Percentiles rank a stretch among this genome's conserved stretches.
Evolutionary conservation across 2,113 vertebrate genomes (phyloP).

Genomic region (Martes martes): DNA sequence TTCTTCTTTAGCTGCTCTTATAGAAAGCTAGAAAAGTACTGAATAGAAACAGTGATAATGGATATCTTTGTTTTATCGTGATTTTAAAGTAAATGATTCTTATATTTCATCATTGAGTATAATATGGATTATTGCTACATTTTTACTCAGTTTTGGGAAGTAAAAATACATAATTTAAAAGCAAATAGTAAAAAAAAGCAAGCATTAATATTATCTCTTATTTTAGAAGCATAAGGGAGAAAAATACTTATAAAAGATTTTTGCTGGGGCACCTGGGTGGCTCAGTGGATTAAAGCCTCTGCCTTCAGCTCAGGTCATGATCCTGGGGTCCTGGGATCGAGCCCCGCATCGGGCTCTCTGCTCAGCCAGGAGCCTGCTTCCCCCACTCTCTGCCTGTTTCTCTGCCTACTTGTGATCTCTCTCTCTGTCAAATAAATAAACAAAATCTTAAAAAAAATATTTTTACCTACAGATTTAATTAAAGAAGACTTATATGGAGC

Average conservation of each 20-base stretch:
- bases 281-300: too few relatives aligned
- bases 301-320: too few relatives aligned
- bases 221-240: background rate
- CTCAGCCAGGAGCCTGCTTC: too few relatives aligned
- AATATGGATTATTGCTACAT: background rate
- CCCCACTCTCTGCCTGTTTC: too few relatives aligned
- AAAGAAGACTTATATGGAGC: background rate
- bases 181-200: background rate
- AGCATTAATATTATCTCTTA: background rate
- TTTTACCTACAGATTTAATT: conserved; percentile 5
- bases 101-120: background rate
- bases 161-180: background rate
- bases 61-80: background rate
- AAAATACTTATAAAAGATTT: background rate
- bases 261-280: background rate
- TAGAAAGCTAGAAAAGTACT: background rate
- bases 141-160: background rate
- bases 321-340: too few relatives aligned
- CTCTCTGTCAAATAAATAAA: too few relatives aligned
- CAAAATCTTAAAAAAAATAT: background rate
- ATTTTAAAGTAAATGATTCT: background rate
- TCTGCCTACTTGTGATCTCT: too few relatives aligned
- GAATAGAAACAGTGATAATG: background rate
- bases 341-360: too few relatives aligned
- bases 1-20: background rate